These are phyloP conservation scores for Euspilapteryx auroguttella DNA, from an alignment of 2,888 invertebrate genomes.

Conservation along the genomic window DNA sequence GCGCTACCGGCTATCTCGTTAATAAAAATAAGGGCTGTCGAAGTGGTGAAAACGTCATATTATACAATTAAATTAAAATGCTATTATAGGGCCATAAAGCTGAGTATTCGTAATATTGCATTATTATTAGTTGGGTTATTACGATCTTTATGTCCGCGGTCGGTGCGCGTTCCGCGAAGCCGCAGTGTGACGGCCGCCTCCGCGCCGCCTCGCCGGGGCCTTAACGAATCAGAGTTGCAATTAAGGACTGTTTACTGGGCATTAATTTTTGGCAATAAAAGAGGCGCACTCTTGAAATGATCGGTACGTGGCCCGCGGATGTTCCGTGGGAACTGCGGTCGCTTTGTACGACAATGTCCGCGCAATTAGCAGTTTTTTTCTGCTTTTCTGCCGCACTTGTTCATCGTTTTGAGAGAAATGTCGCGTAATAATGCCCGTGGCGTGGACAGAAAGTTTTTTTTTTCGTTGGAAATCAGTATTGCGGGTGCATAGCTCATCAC, in stretches of 20 bases:
- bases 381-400: slow-evolving; percentile 36
- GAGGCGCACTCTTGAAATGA: slow-evolving; percentile 49
- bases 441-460: slow-evolving; percentile 43
- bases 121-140: slow-evolving; percentile 40
- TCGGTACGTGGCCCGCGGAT: slow-evolving; percentile 42
- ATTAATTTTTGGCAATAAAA: slow-evolving; percentile 63
- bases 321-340: slow-evolving; percentile 54
- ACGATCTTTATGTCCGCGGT: too few species aligned
- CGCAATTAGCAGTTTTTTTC: slow-evolving; percentile 51
- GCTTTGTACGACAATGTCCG: slow-evolving; percentile 53
- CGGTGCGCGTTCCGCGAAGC: slow-evolving; percentile 31
- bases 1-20: not conserved
- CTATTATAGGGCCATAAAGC: slow-evolving; percentile 41
- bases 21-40: slow-evolving; percentile 1
- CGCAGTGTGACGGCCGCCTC: slow-evolving; percentile 22
- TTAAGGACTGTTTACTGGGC: slow-evolving; percentile 55
- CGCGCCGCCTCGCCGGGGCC: slow-evolving; percentile 15
- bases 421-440: slow-evolving; percentile 40
- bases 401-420: slow-evolving; percentile 27
- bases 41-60: slow-evolving; percentile 16
- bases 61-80: slow-evolving; percentile 48
- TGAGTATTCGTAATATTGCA: slow-evolving; percentile 28
- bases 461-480: slow-evolving; percentile 22
- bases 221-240: slow-evolving; percentile 45
- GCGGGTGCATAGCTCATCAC: slow-evolving; percentile 4